Evolutionary conservation across 35 echinoderm and acorn worm genomes (phyloP), one percentile per base, ranked within the genome.

Genomic region (Stichopus chloronotus): DNA sequence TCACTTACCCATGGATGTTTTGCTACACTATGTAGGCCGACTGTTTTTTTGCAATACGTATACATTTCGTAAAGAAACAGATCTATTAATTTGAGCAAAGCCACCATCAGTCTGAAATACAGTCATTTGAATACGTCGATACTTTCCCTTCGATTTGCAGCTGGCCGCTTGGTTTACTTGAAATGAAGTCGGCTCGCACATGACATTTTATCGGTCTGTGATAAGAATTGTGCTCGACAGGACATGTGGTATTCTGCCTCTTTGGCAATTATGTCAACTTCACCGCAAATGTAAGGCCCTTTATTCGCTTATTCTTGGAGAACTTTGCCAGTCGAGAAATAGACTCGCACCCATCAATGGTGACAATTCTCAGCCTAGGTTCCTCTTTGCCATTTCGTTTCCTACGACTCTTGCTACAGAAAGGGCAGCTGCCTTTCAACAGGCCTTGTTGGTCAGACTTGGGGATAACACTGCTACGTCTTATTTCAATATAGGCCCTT

Each of bases 181-280:
- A n/a, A n/a, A n/a, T n/a, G n/a, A n/a, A n/a, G n/a, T n/a, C 78
- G 10, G 9, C 76, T 52, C 52, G 81, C 20, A 12, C 24, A 24
- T 88, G 87, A 71, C 69, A 21, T 76, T 53, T 57, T 63, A 55
- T 63, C 69, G 74, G 94, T 95, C 63, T 96, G 59, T 58, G 83
- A 94, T 52, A 94, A 10, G 88, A 93, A 91, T 23, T 20, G 19
- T 30, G 90, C 68, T 56, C 79, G 78, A 55, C 95, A 82, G 5
- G 95, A 96, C 55, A 86, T 96, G 57, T 96, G 95, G 57, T 96
- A 96, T 72, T 91, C 92, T 21, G 95, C 95, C 58, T 96, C 95
- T 72, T 96, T 96, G 56, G 95, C 87, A 2, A 91, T 91, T 5
- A 96, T 58, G 80, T 96, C 95, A 24, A 91, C 92, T 19, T 81